phyloP scores from a whole-genome alignment of 2,797 vertebrate genomes.

The Chloroceryle inda region DNA sequence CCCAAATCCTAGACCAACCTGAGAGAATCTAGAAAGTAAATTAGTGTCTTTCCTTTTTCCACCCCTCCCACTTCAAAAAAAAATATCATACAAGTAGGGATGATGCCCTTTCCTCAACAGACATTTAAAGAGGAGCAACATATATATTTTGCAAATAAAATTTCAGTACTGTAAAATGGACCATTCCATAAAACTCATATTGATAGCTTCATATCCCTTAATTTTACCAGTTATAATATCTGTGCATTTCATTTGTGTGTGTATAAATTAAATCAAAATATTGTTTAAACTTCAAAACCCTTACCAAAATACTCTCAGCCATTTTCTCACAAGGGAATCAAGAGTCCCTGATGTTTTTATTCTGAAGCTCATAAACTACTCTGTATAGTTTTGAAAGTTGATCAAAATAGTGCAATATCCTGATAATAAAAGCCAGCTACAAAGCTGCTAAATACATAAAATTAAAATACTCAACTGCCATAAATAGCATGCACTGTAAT shows the following conservation, averaged over 20 bases:
- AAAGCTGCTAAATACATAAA: background rate
- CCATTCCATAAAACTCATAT: background rate
- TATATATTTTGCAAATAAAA: background rate
- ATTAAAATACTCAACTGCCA: background rate
- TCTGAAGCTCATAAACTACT: background rate
- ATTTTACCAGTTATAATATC: background rate
- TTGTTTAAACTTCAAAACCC: background rate
- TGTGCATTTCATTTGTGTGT: background rate
- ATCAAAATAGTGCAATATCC: background rate
- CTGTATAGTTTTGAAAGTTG: background rate
- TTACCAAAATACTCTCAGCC: background rate
- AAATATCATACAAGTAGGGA: background rate
- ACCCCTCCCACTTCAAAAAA: background rate
- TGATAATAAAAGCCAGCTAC: background rate
- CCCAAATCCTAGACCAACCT: background rate
- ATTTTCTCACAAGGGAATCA: background rate
- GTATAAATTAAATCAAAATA: background rate
- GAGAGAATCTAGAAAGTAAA: background rate
- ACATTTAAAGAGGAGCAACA: background rate
- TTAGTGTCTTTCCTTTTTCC: background rate
- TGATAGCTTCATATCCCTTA: background rate
- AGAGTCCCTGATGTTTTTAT: fast-evolving
- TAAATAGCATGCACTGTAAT: background rate
- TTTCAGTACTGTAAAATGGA: background rate
- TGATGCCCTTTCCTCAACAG: background rate